phyloP scores from a whole-genome alignment of 1,140 invertebrate genomes.

The Melanaphis sacchari region DNA sequence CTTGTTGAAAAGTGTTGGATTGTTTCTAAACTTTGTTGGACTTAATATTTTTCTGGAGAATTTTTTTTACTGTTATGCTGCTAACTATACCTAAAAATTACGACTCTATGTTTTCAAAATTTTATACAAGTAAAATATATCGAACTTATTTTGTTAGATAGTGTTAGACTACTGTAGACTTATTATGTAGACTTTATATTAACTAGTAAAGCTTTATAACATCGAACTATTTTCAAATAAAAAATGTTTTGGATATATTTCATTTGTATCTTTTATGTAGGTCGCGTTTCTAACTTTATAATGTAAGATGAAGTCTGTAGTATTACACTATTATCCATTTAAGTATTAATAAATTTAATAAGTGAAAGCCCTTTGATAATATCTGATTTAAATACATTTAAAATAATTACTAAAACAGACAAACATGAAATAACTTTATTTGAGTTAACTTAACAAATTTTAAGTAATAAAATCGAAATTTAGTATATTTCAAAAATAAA shows the following conservation, averaged over 20 bases:
- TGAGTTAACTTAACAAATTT: neutral
- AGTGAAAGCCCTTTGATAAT: neutral
- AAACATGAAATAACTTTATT: neutral
- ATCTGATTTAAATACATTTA: neutral
- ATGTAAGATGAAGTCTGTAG: neutral
- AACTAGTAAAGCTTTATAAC: neutral
- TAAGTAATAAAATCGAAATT: neutral
- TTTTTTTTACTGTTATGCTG: too few species aligned
- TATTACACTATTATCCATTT: neutral
- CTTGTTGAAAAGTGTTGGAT: neutral
- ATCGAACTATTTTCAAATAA: neutral
- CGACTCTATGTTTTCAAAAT: too few species aligned
- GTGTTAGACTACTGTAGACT: too few species aligned
- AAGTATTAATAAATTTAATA: neutral
- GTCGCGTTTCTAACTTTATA: neutral
- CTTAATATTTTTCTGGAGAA: neutral
- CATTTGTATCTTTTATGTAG: neutral
- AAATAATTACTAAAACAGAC: neutral
- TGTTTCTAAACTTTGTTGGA: neutral
- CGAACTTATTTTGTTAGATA: too few species aligned
- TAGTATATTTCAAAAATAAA: neutral
- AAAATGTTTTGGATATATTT: neutral
- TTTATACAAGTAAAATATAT: too few species aligned
- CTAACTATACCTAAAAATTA: too few species aligned
- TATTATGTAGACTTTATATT: neutral